Evolutionary conservation across 2,113 vertebrate species (phyloP), one percentile per base, ranked within the genome.

Genomic region (Vidua macroura): DNA sequence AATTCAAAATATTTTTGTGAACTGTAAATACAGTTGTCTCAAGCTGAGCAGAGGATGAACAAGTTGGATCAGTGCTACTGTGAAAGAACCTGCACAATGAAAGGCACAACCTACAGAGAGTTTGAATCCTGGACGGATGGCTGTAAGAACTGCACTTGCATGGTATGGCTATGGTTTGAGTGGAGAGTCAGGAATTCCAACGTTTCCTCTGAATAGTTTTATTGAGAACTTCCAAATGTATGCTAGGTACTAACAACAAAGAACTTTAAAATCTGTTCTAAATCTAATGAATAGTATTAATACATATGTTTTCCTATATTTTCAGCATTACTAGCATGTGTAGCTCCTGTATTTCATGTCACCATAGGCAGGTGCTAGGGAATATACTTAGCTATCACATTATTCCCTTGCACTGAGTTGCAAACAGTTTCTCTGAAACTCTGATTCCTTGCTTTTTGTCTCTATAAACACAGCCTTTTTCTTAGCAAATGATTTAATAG

Each of bases 91-190:
- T 99, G 99, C 98, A 99, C 97, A 69, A 96, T 98, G 97, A 99
- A 99, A 97, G 99, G 98, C 86, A 97, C 81, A 78, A 98, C 98
- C 96, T 99, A 99, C 98, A 98, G 99, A 96, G 99, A 99, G 96
- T 98, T 99, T 68, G 99, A 99, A 93, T 98, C 98, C 83, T 99
- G 99, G 99, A 99, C 98, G 91, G 99, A 99, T 79, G 99, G 99
- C 97, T 99, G 99, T 97, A 99, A 98, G 98, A 99, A 99, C 98
- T 99, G 99, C 98, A 99, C 99, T 67, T 99, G 99, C 98, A 98
- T 97, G 98, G 99, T 99, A 98, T 53, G 99, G 56, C 92, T 96
- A 88, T 52, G 58, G 3, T 73, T 87, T 94, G 80, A 59, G 23
- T 75, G 53, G 39, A 86, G 49, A 72, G 23, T 46, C 8, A 31